Base-by-base conservation (phyloP, 2,113 vertebrate genomes). In the Syngnathus typhle region DNA sequence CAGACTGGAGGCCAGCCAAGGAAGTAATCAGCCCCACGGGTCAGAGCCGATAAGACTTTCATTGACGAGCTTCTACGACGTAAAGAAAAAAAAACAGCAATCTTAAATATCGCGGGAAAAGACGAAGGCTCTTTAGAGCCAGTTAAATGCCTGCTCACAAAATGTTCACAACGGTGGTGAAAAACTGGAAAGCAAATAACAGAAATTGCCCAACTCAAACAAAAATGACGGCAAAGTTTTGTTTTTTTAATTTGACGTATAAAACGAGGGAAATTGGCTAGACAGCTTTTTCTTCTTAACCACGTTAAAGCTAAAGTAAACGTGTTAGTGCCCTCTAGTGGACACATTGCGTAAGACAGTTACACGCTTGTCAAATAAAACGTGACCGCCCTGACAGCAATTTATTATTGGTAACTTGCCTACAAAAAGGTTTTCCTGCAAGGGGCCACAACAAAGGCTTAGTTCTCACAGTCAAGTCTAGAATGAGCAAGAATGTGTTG, bases 21-120 rank as follows among this genome's bases (percentile, higher is more conserved):
- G 60, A 75, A 60, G 83, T 67, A 71, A 77, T 51, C 63, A 76
- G 76, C 65, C 32, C 69, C 32, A 80, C 52, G 61, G 77, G 74
- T 82, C 78, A 75, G 41, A 75, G 60, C 46, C 80, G 76, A 71
- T 79, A 82, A 81, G 76, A 44, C 32, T 73, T 83, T 87, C 78
- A 83, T 71, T 80, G 80, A 83, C 73, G 80, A 59, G 67, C 69
- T 66, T 55, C 21, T 69, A 27, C 18, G 55, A 2, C 15, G 39
- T 49, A 63, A 54, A 77, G 54, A 46, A 10, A 12, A 44, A 11
- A 18, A 46, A 15, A 46, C 27, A 27, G 27, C 27, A 27, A 27
- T 27, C 27, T 27, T 27, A 27, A 27, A 27, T 27, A 27, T 27
- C 27, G 27, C 12, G 12, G 9, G 47, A 1, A 51, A 3, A 51